A percentile compares a stretch with the other conserved stretches of the same genome.
These are phyloP conservation scores for Globodera rostochiensis DNA, from an alignment of 1,140 invertebrate genomes.

Conservation along the genomic window DNA sequence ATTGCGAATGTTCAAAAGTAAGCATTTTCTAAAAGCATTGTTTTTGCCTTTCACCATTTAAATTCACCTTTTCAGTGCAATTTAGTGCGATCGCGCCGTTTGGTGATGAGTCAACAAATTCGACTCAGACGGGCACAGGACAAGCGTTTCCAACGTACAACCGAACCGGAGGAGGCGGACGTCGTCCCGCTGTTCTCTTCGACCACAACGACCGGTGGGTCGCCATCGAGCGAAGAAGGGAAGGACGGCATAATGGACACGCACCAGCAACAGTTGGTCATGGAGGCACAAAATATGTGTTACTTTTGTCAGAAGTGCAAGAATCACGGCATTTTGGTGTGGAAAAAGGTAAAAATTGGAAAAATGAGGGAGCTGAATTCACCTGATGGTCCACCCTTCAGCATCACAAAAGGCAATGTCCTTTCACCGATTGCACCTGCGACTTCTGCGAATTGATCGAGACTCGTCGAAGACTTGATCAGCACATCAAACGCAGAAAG, in stretches of 20 bases:
- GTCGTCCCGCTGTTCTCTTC: constrained; percentile 34
- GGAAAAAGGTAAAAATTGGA: constrained; percentile 56
- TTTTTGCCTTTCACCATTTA: background rate
- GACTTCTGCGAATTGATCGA: constrained; percentile 60
- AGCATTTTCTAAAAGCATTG: constrained; percentile 26
- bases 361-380: background rate
- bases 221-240: constrained; percentile 27
- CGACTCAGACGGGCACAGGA: constrained; percentile 60
- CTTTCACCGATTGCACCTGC: constrained; percentile 52
- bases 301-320: constrained; percentile 65
- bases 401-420: constrained; percentile 58
- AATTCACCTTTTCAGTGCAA: constrained; percentile 53
- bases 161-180: constrained; percentile 43
- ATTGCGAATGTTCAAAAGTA: constrained; percentile 57
- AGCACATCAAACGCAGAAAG: constrained; percentile 41
- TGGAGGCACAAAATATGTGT: constrained; percentile 56
- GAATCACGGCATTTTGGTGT: constrained; percentile 58
- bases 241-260: constrained; percentile 15
- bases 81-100: constrained; percentile 54
- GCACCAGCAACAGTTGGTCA: constrained; percentile 12
- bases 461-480: constrained; percentile 55
- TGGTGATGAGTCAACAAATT: constrained; percentile 62
- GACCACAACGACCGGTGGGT: constrained; percentile 5
- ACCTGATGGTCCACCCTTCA: constrained; percentile 31
- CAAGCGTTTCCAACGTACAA: constrained; percentile 58